Conservation (phyloP, 2,888 invertebrate genomes). For the Caenorhabditis macrosperma region DNA sequence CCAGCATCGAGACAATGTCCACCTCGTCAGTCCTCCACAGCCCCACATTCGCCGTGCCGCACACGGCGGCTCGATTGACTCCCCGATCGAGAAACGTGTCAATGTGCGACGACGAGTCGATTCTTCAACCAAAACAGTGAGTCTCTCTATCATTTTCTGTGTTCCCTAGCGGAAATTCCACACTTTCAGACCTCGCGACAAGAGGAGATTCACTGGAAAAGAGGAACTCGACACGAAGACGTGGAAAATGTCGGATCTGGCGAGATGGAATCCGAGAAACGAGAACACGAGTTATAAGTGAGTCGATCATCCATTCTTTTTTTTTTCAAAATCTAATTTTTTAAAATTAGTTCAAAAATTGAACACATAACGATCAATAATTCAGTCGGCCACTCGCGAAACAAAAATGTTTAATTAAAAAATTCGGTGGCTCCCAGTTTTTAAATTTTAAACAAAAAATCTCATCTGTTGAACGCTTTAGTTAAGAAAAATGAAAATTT, state of each 20-base stretch:
- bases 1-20: background rate
- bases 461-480: too few species aligned
- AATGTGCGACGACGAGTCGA: slow-evolving; percentile 57
- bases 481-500: too few species aligned
- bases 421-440: too few species aligned
- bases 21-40: background rate
- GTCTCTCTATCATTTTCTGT: too few species aligned
- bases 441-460: too few species aligned
- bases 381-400: too few species aligned
- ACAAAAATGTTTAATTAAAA: too few species aligned
- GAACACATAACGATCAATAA: too few species aligned
- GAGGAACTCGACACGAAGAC: slow-evolving; percentile 68
- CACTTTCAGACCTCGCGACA: slow-evolving; percentile 17
- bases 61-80: slow-evolving; percentile 20
- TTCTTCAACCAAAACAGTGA: slow-evolving; percentile 38
- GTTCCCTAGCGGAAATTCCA: background rate
- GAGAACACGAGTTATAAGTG: slow-evolving; percentile 68
- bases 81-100: slow-evolving; percentile 53
- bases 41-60: background rate
- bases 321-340: background rate
- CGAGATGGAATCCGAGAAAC: slow-evolving; percentile 73
- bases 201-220: slow-evolving; percentile 59
- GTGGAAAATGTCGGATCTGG: slow-evolving; percentile 72
- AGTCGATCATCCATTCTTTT: slow-evolving; percentile 23
- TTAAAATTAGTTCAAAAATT: too few species aligned